Evolutionary conservation across 1,140 invertebrate genomes (phyloP), one percentile per base, ranked within the genome.

Genomic region (Mylabris phalerata): DNA sequence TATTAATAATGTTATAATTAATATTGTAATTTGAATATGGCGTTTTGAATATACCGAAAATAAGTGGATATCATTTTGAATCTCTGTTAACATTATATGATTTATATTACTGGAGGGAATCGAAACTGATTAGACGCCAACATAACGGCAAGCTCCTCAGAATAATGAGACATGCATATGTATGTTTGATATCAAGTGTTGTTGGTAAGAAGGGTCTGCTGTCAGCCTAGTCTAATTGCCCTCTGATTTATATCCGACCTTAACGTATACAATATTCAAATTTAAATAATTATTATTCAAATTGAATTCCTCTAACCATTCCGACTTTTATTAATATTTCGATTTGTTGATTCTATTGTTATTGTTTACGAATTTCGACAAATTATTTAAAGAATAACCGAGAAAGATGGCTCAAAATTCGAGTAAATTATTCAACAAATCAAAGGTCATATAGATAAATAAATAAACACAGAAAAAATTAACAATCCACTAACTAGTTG

Each of bases 101-200:
- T 61, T 61, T 61, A 61, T 61, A 41, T 47, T 50, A 48, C 48
- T 46, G 38, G 56, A 61, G 59, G 59, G 59, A 61, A 55, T 55
- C 59, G 48, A 61, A 61, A 39, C 52, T 51, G 59, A 61, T 61
- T 55, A 61, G 52, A 61, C 19, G 19, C 19, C 19, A 19, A 19
- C 59, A 61, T 61, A 56, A 61, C 54, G 19, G 48, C 59, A 56
- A 55, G 48, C 59, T 61, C 25, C 54, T 56, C 52, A 13, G 54
- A 50, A 60, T 63, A 63, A 63, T 60, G 54, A 63, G 62, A 57
- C 62, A 57, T 63, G 57, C 57, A 63, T 59, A 63, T 59, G 54
- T 60, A 57, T 57, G 54, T 13, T 39, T 27, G 52, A 63, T 52
- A 54, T 63, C 58, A 52, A 59, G 46, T 48, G 32, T 27, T 48